Conservation (phyloP, 1,140 invertebrate species). For the Drosophila nebulosa region DNA sequence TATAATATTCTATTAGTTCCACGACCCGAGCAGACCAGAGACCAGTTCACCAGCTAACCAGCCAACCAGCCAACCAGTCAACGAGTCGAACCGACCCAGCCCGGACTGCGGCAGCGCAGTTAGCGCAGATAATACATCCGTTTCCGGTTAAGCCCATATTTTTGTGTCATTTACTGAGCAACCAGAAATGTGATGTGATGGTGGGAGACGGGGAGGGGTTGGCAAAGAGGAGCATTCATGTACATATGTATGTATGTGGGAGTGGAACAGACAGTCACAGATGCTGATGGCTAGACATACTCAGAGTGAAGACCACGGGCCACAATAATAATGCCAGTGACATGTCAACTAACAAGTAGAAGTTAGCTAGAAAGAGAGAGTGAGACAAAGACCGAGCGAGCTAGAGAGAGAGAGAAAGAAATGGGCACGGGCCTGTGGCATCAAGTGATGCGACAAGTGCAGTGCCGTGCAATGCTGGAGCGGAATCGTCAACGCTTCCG, state of each 20-base stretch:
- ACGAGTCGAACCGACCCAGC: conserved; percentile 26
- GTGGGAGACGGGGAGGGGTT: not conserved
- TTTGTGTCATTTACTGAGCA: conserved; percentile 72
- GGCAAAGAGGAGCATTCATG: conserved; percentile 7
- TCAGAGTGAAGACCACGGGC: conserved; percentile 16
- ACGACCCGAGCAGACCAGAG: conserved; percentile 56
- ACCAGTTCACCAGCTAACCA: conserved; percentile 12
- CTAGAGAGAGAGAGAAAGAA: not conserved
- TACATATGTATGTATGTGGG: conserved; percentile 21
- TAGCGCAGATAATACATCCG: conserved; percentile 81
- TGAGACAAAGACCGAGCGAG: not conserved
- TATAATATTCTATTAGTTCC: conserved; percentile 80
- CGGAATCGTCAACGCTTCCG: conserved; percentile 77
- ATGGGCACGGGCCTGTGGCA: conserved; percentile 35
- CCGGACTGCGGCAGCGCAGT: conserved; percentile 66
- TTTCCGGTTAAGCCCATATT: conserved; percentile 81
- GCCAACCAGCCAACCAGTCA: conserved; percentile 25
- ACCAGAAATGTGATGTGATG: not conserved
- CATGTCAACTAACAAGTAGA: conserved; percentile 46
- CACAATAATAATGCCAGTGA: conserved; percentile 50
- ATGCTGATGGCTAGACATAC: conserved; percentile 62
- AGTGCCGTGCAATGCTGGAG: conserved; percentile 38
- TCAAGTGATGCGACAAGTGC: conserved; percentile 77
- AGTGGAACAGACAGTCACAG: conserved; percentile 69
- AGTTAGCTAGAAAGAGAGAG: not conserved